Percentiles rank a stretch among this genome's conserved stretches.
phyloP scores from a whole-genome alignment of 2,797 vertebrate species.

The Hoplostethus atlanticus region DNA sequence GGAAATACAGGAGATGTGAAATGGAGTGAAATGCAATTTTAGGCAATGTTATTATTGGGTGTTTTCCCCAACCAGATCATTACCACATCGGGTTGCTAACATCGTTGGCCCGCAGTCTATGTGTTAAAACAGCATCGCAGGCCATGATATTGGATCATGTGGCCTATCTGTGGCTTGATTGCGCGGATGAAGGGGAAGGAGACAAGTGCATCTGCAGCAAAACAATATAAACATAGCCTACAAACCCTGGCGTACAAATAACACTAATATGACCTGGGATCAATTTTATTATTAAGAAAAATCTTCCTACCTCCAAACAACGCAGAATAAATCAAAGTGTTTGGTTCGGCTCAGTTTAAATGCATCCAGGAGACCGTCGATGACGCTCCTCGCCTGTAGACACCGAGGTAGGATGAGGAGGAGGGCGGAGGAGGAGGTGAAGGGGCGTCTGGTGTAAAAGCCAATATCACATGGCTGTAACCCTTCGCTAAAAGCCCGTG shows the following conservation, averaged over 20 bases:
- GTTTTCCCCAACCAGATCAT: too few relatives aligned
- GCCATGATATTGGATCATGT: conserved; percentile 22
- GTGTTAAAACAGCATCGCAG: neutral
- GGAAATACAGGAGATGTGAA: too few relatives aligned
- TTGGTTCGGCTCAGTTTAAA: conserved; percentile 18
- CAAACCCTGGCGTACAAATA: neutral
- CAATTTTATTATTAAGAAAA: neutral
- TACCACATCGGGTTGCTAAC: neutral
- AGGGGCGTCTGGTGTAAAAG: neutral
- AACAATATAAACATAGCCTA: conserved; percentile 21
- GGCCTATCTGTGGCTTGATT: conserved; percentile 31
- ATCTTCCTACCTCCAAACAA: conserved; percentile 61
- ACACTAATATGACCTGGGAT: neutral
- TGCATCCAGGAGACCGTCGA: conserved; percentile 32
- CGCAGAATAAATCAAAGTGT: conserved; percentile 5
- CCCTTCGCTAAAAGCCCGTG: conserved; percentile 1
- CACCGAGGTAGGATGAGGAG: neutral
- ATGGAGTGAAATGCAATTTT: too few relatives aligned
- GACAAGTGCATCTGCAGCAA: conserved; percentile 53
- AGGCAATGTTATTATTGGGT: neutral
- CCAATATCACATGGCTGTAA: conserved; percentile 9
- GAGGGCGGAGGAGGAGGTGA: neutral
- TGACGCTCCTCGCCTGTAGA: conserved; percentile 22
- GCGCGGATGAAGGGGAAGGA: conserved; percentile 33
- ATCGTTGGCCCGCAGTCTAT: neutral